Base-by-base conservation (phyloP, 2,797 vertebrate species). In the Lutjanus argentimaculatus region DNA sequence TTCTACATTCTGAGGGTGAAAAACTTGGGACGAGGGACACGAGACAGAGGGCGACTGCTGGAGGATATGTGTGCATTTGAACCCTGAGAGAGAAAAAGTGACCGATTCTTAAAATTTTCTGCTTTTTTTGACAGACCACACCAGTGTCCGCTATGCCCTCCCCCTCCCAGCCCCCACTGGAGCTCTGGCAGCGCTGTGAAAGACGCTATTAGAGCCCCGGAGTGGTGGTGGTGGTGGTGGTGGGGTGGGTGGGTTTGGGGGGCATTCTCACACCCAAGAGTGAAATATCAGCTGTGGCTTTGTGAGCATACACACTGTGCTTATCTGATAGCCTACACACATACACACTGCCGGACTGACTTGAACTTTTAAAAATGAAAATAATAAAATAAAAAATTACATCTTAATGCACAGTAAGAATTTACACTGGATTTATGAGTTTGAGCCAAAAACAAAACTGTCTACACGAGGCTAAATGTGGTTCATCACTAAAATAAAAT, bases 71-170 rank as follows among this genome's bases (percentile, higher is more conserved):
- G 93, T 95, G 93, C 92, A 94, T 95, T 94, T 95, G 88, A 95
- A 96, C 95, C 96, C 95, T 96, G 96, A 96, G 95, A 95, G 93
- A 96, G 92, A 93, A 88, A 95, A 95, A 93, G 91, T 94, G 94
- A 96, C 94, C 86, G 79, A 90, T 93, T 92, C 90, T 91, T 88
- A 83, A 36, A 36, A 85, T 70, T 86, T 91, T 91, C 72, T 43
- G 64, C 58, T 91, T 79, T 75, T 77, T 77, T 80, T 62, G 72
- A 91, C 85, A 89, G 90, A 93, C 87, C 87, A 92, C 88, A 85
- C 83, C 88, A 79, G 80, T 84, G 83, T 89, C 84, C 63, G 66
- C 90, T 67, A 52, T 80, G 63, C 76, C 52, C 66, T 19, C 69
- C 70, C 67, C 61, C 77, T 25, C 58, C 77, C 80, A 22, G 17